Conservation (phyloP, 2,113 vertebrate genomes). For the Pantherophis guttatus region DNA sequence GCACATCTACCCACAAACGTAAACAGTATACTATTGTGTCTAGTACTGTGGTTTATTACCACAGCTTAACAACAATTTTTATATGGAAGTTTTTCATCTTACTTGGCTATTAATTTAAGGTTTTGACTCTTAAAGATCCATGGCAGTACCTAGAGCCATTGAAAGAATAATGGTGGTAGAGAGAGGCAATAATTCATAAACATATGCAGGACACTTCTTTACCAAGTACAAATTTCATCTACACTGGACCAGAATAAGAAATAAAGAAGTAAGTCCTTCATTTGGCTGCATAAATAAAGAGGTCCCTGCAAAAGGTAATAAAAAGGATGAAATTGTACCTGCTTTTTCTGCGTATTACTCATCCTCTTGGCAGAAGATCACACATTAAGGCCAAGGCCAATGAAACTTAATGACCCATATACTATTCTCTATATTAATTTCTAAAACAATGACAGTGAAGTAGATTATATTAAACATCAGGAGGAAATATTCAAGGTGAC, state of each 20-base stretch:
- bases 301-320: background rate
- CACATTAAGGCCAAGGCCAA: constrained; percentile 27
- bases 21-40: background rate
- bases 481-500: constrained; percentile 46
- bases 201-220: background rate
- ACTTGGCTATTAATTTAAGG: background rate
- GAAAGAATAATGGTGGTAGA: background rate
- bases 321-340: background rate
- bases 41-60: background rate
- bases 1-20: too few species aligned
- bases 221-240: background rate
- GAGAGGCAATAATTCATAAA: background rate
- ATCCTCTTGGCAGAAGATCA: background rate
- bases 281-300: background rate
- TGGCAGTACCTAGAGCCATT: background rate
- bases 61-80: background rate
- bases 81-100: background rate
- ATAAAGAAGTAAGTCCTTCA: background rate
- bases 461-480: constrained; percentile 46
- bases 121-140: background rate
- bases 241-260: background rate
- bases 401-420: constrained; percentile 29
- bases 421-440: constrained; percentile 27
- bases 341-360: constrained; percentile 5
- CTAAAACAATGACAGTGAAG: constrained; percentile 41